phyloP scores from a whole-genome alignment of 2,797 vertebrate species.

The Liasis olivaceus region DNA sequence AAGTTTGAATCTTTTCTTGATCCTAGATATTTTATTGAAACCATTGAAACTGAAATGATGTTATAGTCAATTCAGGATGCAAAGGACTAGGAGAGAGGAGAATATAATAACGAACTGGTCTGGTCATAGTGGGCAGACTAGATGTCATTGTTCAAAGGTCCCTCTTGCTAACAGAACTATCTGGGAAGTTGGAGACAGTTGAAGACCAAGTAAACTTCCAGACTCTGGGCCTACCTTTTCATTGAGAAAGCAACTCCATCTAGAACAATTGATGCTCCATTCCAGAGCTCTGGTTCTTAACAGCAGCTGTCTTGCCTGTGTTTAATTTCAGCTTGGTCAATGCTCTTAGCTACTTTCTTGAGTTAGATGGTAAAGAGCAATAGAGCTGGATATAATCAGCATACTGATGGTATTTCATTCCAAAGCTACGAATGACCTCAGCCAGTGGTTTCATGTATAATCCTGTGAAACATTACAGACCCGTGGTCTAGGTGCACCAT shows the following conservation, averaged over 20 bases:
- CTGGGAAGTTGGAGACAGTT: neutral
- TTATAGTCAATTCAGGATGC: neutral
- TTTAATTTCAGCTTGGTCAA: slow-evolving; percentile 2
- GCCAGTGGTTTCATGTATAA: neutral
- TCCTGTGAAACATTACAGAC: neutral
- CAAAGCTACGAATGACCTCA: neutral
- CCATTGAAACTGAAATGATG: neutral
- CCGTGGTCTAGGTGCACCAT: neutral
- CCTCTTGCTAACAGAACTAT: neutral
- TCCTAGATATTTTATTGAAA: neutral
- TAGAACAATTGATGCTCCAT: neutral
- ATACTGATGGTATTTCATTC: neutral
- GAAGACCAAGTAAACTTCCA: neutral
- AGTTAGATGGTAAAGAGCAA: neutral
- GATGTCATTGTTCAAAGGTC: neutral
- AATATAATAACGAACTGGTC: neutral
- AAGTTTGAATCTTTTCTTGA: neutral
- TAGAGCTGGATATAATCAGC: neutral
- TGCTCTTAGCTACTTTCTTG: neutral
- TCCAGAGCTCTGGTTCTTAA: neutral
- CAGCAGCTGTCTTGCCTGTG: neutral
- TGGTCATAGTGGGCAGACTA: neutral
- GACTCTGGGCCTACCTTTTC: neutral
- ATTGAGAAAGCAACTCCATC: neutral
- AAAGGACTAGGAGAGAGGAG: neutral